A percentile compares a stretch with the other conserved stretches of the same genome.
These are phyloP conservation scores for Heliothis subflexa DNA, from an alignment of 1,140 invertebrate species.

Conservation along the genomic window DNA sequence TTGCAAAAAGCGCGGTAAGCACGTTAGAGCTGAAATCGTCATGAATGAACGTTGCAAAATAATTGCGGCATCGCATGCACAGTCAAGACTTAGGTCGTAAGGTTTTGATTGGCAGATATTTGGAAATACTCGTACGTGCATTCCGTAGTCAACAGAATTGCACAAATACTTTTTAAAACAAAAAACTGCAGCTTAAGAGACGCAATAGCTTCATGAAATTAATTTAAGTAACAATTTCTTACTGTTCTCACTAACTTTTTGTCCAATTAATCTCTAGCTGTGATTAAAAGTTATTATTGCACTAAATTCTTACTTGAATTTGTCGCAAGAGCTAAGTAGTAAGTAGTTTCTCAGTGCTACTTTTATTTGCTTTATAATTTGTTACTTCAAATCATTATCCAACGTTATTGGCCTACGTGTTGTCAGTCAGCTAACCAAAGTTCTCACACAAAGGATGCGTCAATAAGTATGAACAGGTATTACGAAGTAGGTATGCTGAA, in stretches of 20 bases:
- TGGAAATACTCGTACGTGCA: constrained; percentile 18
- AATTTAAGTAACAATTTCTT: neutral
- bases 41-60: constrained; percentile 8
- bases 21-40: neutral
- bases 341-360: too few species aligned
- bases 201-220: neutral
- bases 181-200: neutral
- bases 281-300: neutral
- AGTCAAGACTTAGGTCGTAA: constrained; percentile 15
- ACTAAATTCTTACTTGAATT: neutral
- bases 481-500: too few species aligned
- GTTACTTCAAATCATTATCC: too few species aligned
- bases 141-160: neutral
- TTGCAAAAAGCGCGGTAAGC: constrained; percentile 4
- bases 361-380: too few species aligned
- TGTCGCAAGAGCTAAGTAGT: too few species aligned
- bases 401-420: too few species aligned
- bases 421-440: too few species aligned
- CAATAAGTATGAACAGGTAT: too few species aligned
- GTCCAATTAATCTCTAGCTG: neutral
- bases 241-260: neutral
- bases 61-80: constrained; percentile 5
- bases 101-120: constrained; percentile 19
- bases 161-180: neutral
- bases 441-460: too few species aligned